A percentile compares a stretch with the other conserved stretches of the same genome.
Evolutionary conservation across 2,797 vertebrate genomes (phyloP).

Genomic region (Neopelma chrysocephalum): DNA sequence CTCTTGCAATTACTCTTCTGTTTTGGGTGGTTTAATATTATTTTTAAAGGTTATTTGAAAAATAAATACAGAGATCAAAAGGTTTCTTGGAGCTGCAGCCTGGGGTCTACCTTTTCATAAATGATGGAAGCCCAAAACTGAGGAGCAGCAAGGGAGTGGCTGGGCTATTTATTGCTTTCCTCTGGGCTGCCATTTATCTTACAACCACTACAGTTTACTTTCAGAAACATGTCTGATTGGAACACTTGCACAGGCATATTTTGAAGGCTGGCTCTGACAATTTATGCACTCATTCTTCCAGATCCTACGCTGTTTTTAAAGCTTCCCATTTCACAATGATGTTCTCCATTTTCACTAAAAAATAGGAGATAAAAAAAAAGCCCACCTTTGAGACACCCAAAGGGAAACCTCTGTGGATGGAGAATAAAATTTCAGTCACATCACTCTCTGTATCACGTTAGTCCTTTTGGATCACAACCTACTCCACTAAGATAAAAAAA

Average conservation of each 20-base stretch:
- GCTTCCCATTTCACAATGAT: not conserved
- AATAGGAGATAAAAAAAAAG: not conserved
- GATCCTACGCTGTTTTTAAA: not conserved
- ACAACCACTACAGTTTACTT: conserved; percentile 13
- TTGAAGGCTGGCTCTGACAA: not conserved
- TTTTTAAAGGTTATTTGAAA: not conserved
- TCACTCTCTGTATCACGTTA: not conserved
- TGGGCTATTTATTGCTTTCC: conserved; percentile 39
- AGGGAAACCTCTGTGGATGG: not conserved
- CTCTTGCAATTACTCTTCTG: not conserved
- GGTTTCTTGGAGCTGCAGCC: not conserved
- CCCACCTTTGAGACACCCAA: not conserved
- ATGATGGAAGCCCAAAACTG: not conserved
- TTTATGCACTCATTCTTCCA: conserved; percentile 3
- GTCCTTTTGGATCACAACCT: not conserved
- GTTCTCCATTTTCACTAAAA: not conserved
- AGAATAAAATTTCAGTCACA: not conserved
- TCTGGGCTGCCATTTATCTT: conserved; percentile 37
- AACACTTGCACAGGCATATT: conserved; percentile 10
- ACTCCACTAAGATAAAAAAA: not conserved
- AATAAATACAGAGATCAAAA: not conserved
- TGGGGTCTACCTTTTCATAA: not conserved
- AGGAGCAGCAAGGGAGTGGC: not conserved
- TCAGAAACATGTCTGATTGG: not conserved
- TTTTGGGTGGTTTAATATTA: not conserved